phyloP scores from a whole-genome alignment of 2,797 vertebrate species.

The Monodelphis domestica region DNA sequence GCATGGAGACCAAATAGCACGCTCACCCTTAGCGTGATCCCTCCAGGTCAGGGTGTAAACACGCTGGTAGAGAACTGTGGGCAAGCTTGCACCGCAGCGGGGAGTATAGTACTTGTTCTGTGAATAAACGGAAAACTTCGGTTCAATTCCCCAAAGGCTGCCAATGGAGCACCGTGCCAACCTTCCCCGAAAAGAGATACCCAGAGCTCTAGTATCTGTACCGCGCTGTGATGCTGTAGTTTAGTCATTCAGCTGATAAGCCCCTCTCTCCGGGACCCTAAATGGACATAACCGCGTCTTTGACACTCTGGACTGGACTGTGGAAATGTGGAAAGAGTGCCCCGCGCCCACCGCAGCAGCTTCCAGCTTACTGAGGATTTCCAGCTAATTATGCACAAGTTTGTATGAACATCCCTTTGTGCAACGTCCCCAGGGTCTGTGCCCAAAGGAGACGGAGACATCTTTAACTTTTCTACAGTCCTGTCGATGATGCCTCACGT shows the following conservation, averaged over 20 bases:
- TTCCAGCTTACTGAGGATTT: constrained; percentile 40
- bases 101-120: constrained; percentile 74
- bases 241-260: constrained; percentile 23
- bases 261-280: constrained; percentile 41
- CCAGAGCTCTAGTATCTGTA: constrained; percentile 18
- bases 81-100: constrained; percentile 70
- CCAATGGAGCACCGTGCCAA: constrained; percentile 19
- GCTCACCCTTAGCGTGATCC: constrained; percentile 76
- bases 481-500: not conserved
- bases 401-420: constrained; percentile 28
- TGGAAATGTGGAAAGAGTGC: constrained; percentile 47
- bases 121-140: constrained; percentile 75
- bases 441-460: not conserved
- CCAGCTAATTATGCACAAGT: not conserved
- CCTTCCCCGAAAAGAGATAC: constrained; percentile 8
- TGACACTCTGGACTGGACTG: not conserved
- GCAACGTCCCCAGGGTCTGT: constrained; percentile 9
- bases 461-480: not conserved
- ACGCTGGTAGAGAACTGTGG: constrained; percentile 68
- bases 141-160: constrained; percentile 61
- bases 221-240: constrained; percentile 14
- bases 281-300: constrained; percentile 18
- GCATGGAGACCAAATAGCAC: constrained; percentile 52
- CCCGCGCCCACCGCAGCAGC: not conserved
- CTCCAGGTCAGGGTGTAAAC: constrained; percentile 74